Percentiles rank a stretch among this genome's conserved stretches.
Conservation (phyloP, 2,797 vertebrate genomes). For the Serranus cabrilla region DNA sequence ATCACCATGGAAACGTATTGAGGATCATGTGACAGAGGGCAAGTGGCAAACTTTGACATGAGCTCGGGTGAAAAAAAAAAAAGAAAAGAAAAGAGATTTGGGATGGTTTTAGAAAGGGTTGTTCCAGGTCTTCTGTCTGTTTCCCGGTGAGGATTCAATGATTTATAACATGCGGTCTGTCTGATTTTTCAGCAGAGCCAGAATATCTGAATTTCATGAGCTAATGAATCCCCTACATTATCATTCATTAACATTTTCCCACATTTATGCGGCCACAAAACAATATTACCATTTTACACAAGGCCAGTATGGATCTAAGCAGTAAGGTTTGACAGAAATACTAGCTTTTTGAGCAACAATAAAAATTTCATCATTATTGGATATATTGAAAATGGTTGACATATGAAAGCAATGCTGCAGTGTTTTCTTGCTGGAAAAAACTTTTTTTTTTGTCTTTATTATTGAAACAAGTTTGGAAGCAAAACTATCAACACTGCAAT, state of each 20-base stretch:
- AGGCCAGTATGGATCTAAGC: slow-evolving; percentile 11
- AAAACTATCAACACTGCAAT: no score
- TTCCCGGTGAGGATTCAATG: slow-evolving; percentile 49
- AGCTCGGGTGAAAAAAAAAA: background rate
- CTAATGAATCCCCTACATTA: slow-evolving; percentile 74
- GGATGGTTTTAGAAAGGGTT: slow-evolving; percentile 38
- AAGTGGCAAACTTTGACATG: slow-evolving; percentile 24
- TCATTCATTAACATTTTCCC: slow-evolving; percentile 72
- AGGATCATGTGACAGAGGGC: slow-evolving; percentile 4
- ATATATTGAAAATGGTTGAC: background rate
- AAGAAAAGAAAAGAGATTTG: slow-evolving; percentile 1
- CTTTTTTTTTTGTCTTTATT: no score
- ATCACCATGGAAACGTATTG: slow-evolving; percentile 36
- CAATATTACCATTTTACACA: slow-evolving; percentile 37
- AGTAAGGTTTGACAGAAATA: slow-evolving; percentile 2
- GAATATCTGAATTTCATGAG: slow-evolving; percentile 75
- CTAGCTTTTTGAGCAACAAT: background rate
- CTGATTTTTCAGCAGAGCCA: slow-evolving; percentile 48
- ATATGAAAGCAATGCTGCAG: background rate
- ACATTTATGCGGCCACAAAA: slow-evolving; percentile 47
- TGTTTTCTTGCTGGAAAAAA: no score
- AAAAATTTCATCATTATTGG: background rate
- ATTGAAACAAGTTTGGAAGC: no score
- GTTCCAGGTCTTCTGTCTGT: slow-evolving; percentile 33
- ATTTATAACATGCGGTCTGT: slow-evolving; percentile 52